phyloP scores from a whole-genome alignment of 2,888 invertebrate genomes.

The Drosophila melanosoma region DNA sequence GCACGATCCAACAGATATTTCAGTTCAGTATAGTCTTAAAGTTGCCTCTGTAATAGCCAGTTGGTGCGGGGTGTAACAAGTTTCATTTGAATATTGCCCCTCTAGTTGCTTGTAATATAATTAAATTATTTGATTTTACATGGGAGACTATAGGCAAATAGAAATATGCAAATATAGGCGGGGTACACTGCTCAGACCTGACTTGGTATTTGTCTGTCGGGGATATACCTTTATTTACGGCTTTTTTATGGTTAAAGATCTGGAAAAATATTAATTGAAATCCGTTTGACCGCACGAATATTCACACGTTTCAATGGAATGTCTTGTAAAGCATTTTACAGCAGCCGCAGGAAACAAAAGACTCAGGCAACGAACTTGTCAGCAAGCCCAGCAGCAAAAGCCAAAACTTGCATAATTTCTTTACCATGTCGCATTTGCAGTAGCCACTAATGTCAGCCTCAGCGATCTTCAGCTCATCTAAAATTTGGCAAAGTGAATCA shows the following conservation, averaged over 20 bases:
- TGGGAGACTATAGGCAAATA: not conserved
- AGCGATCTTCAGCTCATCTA: conserved; percentile 48
- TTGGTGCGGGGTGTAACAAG: not conserved
- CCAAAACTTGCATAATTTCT: conserved; percentile 51
- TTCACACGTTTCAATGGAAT: conserved; percentile 9
- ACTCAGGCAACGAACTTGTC: conserved; percentile 69
- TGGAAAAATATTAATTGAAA: conserved; percentile 15
- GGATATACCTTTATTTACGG: not conserved
- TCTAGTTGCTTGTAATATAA: not conserved
- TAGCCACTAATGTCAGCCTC: conserved; percentile 36
- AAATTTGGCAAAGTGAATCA: conserved; percentile 26
- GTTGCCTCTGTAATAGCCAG: not conserved
- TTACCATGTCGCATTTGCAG: conserved; percentile 26
- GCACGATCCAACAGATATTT: not conserved
- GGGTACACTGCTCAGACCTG: not conserved
- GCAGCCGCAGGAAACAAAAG: conserved; percentile 55
- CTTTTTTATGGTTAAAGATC: not conserved
- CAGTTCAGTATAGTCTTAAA: not conserved
- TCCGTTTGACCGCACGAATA: conserved; percentile 47
- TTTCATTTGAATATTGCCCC: not conserved
- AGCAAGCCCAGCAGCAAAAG: conserved; percentile 6
- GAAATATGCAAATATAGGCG: conserved; percentile 47
- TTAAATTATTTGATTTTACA: conserved; percentile 37
- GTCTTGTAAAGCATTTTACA: conserved; percentile 38
- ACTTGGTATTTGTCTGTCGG: not conserved